These are phyloP conservation scores for Pachycephala philippinensis DNA, from an alignment of 2,113 vertebrate genomes.

Conservation along the genomic window DNA sequence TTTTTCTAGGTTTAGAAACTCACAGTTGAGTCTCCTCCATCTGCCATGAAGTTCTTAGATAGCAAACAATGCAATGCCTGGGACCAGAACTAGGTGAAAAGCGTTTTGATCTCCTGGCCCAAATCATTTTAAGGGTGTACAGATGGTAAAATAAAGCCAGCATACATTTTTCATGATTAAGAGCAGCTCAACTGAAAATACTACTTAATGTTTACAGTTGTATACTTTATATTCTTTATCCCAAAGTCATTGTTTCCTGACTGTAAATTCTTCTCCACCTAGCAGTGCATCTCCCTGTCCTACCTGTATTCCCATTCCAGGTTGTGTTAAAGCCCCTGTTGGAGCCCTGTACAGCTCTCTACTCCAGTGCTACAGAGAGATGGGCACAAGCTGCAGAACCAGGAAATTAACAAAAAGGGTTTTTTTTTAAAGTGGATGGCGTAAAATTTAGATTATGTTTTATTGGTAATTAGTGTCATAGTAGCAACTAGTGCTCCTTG, in stretches of 20 bases:
- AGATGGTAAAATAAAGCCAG: background rate
- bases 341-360: background rate
- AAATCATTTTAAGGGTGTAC: background rate
- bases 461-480: background rate
- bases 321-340: background rate
- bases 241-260: constrained; percentile 4
- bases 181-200: constrained; percentile 38
- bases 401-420: background rate
- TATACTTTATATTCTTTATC: constrained; percentile 43
- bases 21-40: background rate
- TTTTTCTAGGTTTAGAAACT: constrained; percentile 9
- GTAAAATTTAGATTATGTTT: constrained; percentile 22
- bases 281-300: background rate
- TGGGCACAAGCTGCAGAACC: background rate
- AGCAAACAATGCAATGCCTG: background rate
- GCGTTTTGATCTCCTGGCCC: background rate
- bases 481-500: background rate
- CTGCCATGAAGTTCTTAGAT: background rate
- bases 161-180: constrained; percentile 43
- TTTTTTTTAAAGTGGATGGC: background rate
- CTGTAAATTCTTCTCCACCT: background rate
- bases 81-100: background rate
- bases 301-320: background rate
- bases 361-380: background rate
- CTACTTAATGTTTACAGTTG: background rate